Percentiles rank a stretch among this genome's conserved stretches.
Evolutionary conservation across 2,797 vertebrate species (phyloP).

Genomic region (Rhyacichthys aspro): DNA sequence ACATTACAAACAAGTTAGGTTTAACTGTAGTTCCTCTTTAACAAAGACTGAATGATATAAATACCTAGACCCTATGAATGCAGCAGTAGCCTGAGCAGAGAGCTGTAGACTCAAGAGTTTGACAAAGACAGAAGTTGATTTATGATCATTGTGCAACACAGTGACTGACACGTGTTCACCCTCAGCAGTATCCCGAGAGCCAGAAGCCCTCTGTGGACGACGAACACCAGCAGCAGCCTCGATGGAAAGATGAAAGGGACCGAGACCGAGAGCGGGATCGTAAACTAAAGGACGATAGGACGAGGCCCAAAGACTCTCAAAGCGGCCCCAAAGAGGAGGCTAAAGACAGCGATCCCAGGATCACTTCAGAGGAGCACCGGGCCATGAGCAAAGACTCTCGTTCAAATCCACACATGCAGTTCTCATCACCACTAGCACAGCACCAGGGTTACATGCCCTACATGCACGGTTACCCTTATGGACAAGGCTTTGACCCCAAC

Average conservation of each 20-base stretch:
- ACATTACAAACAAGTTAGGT: too few species aligned
- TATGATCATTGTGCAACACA: too few species aligned
- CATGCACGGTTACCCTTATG: constrained; percentile 95
- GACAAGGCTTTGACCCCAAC: constrained; percentile 92
- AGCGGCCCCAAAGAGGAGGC: constrained; percentile 86
- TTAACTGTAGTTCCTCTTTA: too few species aligned
- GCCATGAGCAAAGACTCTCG: constrained; percentile 89
- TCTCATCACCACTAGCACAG: constrained; percentile 91
- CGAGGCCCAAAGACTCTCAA: constrained; percentile 85
- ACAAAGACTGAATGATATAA: too few species aligned
- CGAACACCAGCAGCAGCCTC: constrained; percentile 78
- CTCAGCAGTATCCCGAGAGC: constrained; percentile 87
- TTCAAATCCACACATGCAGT: constrained; percentile 89
- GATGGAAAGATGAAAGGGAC: constrained; percentile 88
- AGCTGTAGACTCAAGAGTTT: too few species aligned
- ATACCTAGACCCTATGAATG: too few species aligned
- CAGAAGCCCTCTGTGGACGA: constrained; percentile 75
- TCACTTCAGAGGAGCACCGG: constrained; percentile 87
- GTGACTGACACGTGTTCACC: constrained; percentile 73
- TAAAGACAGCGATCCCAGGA: constrained; percentile 88
- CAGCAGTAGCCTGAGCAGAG: too few species aligned
- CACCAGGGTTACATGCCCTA: constrained; percentile 96
- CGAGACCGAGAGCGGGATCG: constrained; percentile 82
- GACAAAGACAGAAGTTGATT: too few species aligned
- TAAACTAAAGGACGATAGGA: constrained; percentile 90